Evolutionary conservation across 2,797 vertebrate genomes (phyloP).

Genomic region (Loris lydekkerianus): DNA sequence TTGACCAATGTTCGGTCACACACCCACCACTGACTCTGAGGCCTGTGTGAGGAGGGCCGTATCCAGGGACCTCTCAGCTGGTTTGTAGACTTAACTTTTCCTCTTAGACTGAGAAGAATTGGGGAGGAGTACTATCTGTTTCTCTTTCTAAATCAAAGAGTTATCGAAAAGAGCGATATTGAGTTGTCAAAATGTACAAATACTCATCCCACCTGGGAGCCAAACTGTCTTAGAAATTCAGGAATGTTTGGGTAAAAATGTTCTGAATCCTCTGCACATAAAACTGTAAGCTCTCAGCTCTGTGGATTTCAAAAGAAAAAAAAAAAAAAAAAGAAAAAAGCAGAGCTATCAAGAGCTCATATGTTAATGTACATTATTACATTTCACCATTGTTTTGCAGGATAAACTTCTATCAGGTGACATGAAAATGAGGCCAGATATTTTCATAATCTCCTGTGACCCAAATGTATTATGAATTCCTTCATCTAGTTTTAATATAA

Average conservation of each 20-base stretch:
- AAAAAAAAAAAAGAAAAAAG: too few relatives aligned
- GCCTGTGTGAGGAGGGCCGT: accelerated
- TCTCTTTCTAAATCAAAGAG: too few relatives aligned
- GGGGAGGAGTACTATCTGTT: too few relatives aligned
- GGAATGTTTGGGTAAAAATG: neutral
- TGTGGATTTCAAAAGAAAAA: neutral
- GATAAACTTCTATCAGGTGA: slow-evolving; percentile 71
- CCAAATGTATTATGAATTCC: slow-evolving; percentile 77
- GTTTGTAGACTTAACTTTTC: neutral
- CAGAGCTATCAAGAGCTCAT: neutral
- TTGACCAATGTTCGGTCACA: accelerated
- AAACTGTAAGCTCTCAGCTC: neutral
- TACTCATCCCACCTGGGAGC: neutral
- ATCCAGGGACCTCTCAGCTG: neutral
- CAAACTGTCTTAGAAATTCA: neutral
- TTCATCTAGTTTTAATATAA: slow-evolving; percentile 80
- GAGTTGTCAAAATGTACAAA: neutral
- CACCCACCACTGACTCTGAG: accelerated
- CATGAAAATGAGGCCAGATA: slow-evolving; percentile 72
- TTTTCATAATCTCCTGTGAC: slow-evolving; percentile 77
- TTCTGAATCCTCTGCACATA: neutral
- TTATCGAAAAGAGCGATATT: accelerated
- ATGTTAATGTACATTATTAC: slow-evolving; percentile 31
- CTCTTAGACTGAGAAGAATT: too few relatives aligned
- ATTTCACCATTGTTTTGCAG: slow-evolving; percentile 60